Evolutionary conservation across 2,797 vertebrate genomes (phyloP), one percentile per base, ranked within the genome.

Genomic region (Echeneis naucrates): DNA sequence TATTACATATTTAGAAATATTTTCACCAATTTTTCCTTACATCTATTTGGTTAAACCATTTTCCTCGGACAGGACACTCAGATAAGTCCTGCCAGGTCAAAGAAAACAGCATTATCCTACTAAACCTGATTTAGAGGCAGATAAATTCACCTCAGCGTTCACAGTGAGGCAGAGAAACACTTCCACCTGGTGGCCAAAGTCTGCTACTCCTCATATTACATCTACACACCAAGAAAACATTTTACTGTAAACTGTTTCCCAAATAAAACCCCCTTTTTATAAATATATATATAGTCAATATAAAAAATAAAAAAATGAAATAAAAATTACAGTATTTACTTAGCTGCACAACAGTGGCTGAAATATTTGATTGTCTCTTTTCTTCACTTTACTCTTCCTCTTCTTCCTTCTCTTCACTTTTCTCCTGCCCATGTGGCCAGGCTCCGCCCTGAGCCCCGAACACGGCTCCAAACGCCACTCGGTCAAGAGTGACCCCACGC

Each of bases 401-500:
- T 45, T 17, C 48, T 8, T 52, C 16, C 13, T 35, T 11, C 37
- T 30, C 26, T 68, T 67, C 10, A 0, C 44, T 21, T 56, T 35
- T 54, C 14, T 44, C 26, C 56, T 45, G 23, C 50, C 55, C 11
- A 56, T 53, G 45, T 42, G 77, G 76, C 68, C 94, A 97, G 96
- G 95, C 86, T 95, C 96, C 83, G 94, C 95, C 87, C 89, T 95
- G 92, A 96, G 96, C 86, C 95, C 96, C 52, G 97, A 98, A 92
- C 96, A 95, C 89, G 93, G 94, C 93, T 83, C 95, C 93, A 98
- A 98, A 92, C 95, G 95, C 30, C 96, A 96, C 5, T 94, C 95
- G 94, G 95, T 97, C 92, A 97, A 96, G 95, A 98, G 97, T 87
- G 97, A 98, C 88, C 96, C 96, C 75, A 96, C 96, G 37, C 97